These are phyloP conservation scores for Cassiopea xamachana DNA, from an alignment of 30 jellyfish, hydroid and myxozoan genomes.

Conservation along the genomic window DNA sequence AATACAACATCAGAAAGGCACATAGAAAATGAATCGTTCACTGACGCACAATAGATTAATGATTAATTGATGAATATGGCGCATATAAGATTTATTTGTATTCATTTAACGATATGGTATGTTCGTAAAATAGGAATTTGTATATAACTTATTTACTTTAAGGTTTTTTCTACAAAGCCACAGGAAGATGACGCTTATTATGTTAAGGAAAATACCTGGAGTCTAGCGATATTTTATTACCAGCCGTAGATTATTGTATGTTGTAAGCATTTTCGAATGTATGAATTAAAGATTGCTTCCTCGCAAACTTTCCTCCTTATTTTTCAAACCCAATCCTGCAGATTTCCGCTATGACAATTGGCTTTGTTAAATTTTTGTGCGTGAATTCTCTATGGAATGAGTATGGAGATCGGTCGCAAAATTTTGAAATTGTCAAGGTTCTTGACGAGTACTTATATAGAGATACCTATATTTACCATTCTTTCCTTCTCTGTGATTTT, in stretches of 20 bases:
- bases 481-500: too few species aligned
- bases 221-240: slow-evolving; percentile 18
- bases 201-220: slow-evolving; percentile 23
- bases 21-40: too few species aligned
- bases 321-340: background rate
- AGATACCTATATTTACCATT: too few species aligned
- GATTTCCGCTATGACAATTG: background rate
- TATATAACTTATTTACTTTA: slow-evolving; percentile 18
- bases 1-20: too few species aligned
- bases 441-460: too few species aligned
- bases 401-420: too few species aligned
- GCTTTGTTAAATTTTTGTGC: too few species aligned
- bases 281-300: background rate
- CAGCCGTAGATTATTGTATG: background rate
- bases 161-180: slow-evolving; percentile 34
- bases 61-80: background rate
- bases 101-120: background rate
- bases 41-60: too few species aligned
- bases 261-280: slow-evolving; percentile 6
- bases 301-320: background rate
- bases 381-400: too few species aligned
- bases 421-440: too few species aligned
- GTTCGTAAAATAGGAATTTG: slow-evolving; percentile 33
- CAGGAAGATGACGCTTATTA: slow-evolving; percentile 24
- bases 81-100: background rate